A percentile compares a stretch with the other conserved stretches of the same genome.
phyloP scores from a whole-genome alignment of 1,140 invertebrate species.

The Portunus trituberculatus region DNA sequence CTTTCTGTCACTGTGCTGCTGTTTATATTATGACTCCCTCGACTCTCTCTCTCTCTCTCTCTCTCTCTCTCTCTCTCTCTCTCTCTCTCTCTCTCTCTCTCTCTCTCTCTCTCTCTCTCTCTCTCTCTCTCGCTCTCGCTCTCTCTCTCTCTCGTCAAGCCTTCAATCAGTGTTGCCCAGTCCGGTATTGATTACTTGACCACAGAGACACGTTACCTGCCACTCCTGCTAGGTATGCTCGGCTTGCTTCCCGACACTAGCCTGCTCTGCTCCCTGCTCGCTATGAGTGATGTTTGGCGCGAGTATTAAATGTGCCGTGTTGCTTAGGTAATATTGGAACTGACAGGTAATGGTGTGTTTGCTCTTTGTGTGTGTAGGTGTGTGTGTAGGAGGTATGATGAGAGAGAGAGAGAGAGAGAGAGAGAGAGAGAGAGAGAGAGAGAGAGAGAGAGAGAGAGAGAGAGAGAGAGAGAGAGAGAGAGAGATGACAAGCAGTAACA shows the following conservation, averaged over 20 bases:
- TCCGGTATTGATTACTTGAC: neutral
- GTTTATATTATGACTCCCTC: neutral
- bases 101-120: neutral
- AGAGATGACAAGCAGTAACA: neutral
- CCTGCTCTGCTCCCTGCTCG: neutral
- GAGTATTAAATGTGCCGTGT: neutral
- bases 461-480: slow-evolving; percentile 56
- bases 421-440: slow-evolving; percentile 35
- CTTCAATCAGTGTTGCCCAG: neutral
- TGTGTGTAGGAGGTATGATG: neutral
- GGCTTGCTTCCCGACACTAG: neutral
- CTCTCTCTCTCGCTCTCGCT: slow-evolving; percentile 43
- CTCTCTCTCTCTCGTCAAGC: neutral
- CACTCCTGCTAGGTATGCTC: neutral
- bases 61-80: slow-evolving; percentile 52
- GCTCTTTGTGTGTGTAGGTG: neutral
- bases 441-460: slow-evolving; percentile 12
- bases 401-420: neutral
- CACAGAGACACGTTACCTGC: neutral
- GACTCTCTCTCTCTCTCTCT: slow-evolving; percentile 13
- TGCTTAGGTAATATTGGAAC: neutral
- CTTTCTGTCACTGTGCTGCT: neutral
- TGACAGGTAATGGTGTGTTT: neutral
- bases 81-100: slow-evolving; percentile 38
- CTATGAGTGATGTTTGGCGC: neutral